Conservation (phyloP, 2,113 vertebrate genomes). For the Zosterops pallidus region DNA sequence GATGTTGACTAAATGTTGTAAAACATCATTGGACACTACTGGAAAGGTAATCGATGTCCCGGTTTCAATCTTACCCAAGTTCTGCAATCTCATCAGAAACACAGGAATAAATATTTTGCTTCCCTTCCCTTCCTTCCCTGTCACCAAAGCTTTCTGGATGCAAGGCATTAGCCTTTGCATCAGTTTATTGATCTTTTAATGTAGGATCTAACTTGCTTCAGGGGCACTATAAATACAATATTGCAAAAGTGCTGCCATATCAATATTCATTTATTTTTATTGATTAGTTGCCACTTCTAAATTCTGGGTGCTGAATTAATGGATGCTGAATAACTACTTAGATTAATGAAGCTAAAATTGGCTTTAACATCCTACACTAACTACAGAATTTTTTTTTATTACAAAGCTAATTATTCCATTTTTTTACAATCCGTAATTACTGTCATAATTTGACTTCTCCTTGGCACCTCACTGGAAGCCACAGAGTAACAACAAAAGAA, state of each 20-base stretch:
- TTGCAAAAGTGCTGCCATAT: conserved; percentile 53
- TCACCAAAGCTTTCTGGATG: conserved; percentile 33
- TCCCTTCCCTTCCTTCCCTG: conserved; percentile 1
- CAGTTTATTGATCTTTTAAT: conserved; percentile 67
- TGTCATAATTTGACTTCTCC: not conserved
- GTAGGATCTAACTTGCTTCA: conserved; percentile 45
- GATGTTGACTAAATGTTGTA: not conserved
- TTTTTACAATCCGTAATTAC: not conserved
- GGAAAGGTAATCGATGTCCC: conserved; percentile 49
- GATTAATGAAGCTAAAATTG: conserved; percentile 40
- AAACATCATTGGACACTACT: not conserved
- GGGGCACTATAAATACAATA: conserved; percentile 61
- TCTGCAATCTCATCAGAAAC: conserved; percentile 60
- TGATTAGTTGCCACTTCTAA: conserved; percentile 55
- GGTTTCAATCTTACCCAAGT: not conserved
- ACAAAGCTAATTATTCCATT: not conserved
- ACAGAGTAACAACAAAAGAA: not conserved
- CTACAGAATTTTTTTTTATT: not conserved
- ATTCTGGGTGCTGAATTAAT: conserved; percentile 46
- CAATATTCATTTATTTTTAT: conserved; percentile 72
- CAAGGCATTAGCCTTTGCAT: conserved; percentile 5
- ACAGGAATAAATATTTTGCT: conserved; percentile 57
- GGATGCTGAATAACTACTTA: conserved; percentile 7
- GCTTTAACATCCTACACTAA: not conserved
- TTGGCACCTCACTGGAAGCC: not conserved